Evolutionary conservation across 2,888 invertebrate genomes (phyloP), one percentile per base, ranked within the genome.

Genomic region (Ophioninae sp.): DNA sequence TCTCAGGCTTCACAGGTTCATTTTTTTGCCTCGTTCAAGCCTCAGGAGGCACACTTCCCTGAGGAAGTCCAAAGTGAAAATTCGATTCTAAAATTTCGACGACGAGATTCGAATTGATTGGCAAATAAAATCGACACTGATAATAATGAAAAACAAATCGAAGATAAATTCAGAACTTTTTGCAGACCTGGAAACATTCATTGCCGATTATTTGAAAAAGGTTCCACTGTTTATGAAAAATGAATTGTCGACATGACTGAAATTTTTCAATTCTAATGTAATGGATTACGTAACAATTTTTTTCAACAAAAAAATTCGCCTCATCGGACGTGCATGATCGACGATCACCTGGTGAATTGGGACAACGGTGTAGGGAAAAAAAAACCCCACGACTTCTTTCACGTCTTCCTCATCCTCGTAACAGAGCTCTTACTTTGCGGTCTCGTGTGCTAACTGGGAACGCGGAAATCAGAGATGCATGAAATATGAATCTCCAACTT

Each of bases 371-470:
- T 63, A 63, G n/a, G n/a, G 10, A 67, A 44, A 22, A 41, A 41
- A 67, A 44, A 22, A 41, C 22, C 67, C 39, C 56, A 64, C 65
- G 51, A 69, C 30, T 65, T 65, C 58, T 75, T 65, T 73, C 69
- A 30, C 63, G 44, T 74, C 63, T 74, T 74, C 73, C 73, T 74
- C 63, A 74, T 64, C 63, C 37, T 39, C 67, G 72, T 76, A 79
- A 79, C 65, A 56, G 67, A 67, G 37, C 44, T 69, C 63, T 56
- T 9, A 61, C 51, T 69, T 20, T 61, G 61, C 20, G 20, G 22
- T 63, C 20, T 39, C 51, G 63, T 51, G 64, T 20, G 20, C 68
- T 51, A 61, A 23, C 22, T 2, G 44, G 6, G 51, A 80, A 75
- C 30, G 69, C 56, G 75, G 58, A 58, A 75, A 75, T 58, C 41